Conservation (phyloP, 2,113 vertebrate genomes). For the Bufo gargarizans region DNA sequence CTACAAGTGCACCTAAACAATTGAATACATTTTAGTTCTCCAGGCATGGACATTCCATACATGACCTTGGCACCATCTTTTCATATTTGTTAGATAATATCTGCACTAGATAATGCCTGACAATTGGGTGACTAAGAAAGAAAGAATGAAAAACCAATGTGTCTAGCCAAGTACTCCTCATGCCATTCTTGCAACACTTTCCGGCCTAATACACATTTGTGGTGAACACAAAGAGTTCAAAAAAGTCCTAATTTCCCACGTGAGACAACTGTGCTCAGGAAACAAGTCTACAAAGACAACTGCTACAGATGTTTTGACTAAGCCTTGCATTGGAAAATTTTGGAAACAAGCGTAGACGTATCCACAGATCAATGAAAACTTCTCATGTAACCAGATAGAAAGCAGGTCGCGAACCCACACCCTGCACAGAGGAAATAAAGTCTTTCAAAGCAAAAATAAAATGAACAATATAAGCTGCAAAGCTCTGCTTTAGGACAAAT, state of each 20-base stretch:
- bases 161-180: slow-evolving; percentile 10
- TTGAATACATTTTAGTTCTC: background rate
- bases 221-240: slow-evolving; percentile 34
- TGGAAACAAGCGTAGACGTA: slow-evolving; percentile 48
- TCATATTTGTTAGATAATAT: slow-evolving; percentile 56
- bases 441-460: background rate
- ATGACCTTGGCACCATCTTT: slow-evolving; percentile 37
- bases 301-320: slow-evolving; percentile 50
- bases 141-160: slow-evolving; percentile 50
- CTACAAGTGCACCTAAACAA: background rate
- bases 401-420: slow-evolving; percentile 13
- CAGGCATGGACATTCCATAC: slow-evolving; percentile 16
- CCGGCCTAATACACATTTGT: slow-evolving; percentile 46
- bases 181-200: slow-evolving; percentile 13
- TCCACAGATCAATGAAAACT: slow-evolving; percentile 53
- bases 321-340: slow-evolving; percentile 39
- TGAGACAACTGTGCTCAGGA: slow-evolving; percentile 20
- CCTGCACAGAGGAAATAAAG: background rate
- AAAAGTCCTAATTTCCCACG: slow-evolving; percentile 39
- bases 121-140: slow-evolving; percentile 50
- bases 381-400: slow-evolving; percentile 48
- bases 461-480: background rate
- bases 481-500: slow-evolving; percentile 35
- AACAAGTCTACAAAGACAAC: slow-evolving; percentile 4
- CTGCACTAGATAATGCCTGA: slow-evolving; percentile 41